phyloP scores from a whole-genome alignment of 2,888 invertebrate species.

The Leucophora obtusa region DNA sequence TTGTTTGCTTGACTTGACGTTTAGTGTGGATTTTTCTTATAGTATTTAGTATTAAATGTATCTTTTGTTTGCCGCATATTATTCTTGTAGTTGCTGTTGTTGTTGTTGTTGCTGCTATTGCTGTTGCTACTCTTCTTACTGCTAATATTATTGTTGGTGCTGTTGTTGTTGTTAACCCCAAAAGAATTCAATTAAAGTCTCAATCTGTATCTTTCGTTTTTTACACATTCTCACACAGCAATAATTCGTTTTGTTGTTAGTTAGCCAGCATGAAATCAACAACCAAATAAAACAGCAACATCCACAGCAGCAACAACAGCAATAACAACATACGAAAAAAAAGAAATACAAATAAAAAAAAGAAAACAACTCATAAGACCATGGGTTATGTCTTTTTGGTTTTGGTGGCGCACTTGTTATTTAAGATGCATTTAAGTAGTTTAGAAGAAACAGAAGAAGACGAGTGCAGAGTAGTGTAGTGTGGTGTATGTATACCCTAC shows the following conservation, averaged over 20 bases:
- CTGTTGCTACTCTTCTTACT: slow-evolving; percentile 15
- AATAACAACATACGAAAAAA: slow-evolving; percentile 1
- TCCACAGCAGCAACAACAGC: neutral
- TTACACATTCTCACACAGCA: slow-evolving; percentile 60
- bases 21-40: slow-evolving; percentile 61
- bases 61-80: slow-evolving; percentile 62
- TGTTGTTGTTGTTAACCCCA: slow-evolving; percentile 55
- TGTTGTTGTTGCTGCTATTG: slow-evolving; percentile 19
- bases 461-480: slow-evolving; percentile 13
- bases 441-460: slow-evolving; percentile 48
- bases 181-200: slow-evolving; percentile 64
- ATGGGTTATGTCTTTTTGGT: slow-evolving; percentile 50
- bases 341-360: slow-evolving; percentile 33
- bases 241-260: slow-evolving; percentile 63
- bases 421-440: slow-evolving; percentile 64
- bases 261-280: slow-evolving; percentile 63
- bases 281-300: slow-evolving; percentile 49
- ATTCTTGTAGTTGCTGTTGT: slow-evolving; percentile 38
- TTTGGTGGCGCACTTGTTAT: slow-evolving; percentile 62
- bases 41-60: slow-evolving; percentile 61
- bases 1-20: slow-evolving; percentile 60
- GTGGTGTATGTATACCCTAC: slow-evolving; percentile 2
- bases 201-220: slow-evolving; percentile 61
- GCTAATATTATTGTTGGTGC: slow-evolving; percentile 20
- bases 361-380: slow-evolving; percentile 51